Percentiles rank a stretch among this genome's conserved stretches.
Evolutionary conservation across 2,888 invertebrate species (phyloP).

Genomic region (Parthenolecanium corni): DNA sequence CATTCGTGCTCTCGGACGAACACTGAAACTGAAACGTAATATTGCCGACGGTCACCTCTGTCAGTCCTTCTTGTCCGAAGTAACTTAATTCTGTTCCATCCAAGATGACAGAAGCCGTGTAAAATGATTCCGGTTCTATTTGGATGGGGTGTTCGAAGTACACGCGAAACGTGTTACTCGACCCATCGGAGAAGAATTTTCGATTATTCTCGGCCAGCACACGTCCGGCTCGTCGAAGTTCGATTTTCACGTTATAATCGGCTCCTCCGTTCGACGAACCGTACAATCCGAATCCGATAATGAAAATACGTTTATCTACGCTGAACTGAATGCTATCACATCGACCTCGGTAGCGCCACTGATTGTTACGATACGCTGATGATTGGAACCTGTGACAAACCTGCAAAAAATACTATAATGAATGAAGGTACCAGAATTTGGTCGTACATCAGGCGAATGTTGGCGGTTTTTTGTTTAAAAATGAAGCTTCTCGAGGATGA

Average conservation of each 20-base stretch:
- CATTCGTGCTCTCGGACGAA: constrained; percentile 93
- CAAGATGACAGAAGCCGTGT: constrained; percentile 88
- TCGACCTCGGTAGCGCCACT: constrained; percentile 92
- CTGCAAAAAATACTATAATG: no score
- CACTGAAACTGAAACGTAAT: constrained; percentile 96
- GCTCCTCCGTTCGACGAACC: constrained; percentile 93
- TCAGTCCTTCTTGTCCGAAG: constrained; percentile 93
- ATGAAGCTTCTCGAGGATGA: no score
- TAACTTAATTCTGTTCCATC: constrained; percentile 91
- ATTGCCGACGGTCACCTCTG: constrained; percentile 73
- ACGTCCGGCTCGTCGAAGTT: constrained; percentile 77
- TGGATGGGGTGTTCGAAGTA: constrained; percentile 66
- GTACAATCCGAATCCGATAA: constrained; percentile 89
- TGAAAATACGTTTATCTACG: constrained; percentile 88
- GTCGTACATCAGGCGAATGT: no score
- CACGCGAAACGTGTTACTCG: constrained; percentile 88
- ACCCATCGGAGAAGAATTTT: constrained; percentile 91
- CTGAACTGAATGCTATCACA: constrained; percentile 96
- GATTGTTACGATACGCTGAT: constrained; percentile 90
- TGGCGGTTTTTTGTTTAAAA: no score
- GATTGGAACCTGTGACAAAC: constrained; percentile 93
- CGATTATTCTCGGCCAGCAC: constrained; percentile 83
- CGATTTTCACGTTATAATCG: constrained; percentile 88
- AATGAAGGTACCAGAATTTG: no score
- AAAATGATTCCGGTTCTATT: constrained; percentile 85